A percentile compares a stretch with the other conserved stretches of the same genome.
Evolutionary conservation across 2,797 vertebrate genomes (phyloP).

Genomic region (Helicolenus hilgendorfi): DNA sequence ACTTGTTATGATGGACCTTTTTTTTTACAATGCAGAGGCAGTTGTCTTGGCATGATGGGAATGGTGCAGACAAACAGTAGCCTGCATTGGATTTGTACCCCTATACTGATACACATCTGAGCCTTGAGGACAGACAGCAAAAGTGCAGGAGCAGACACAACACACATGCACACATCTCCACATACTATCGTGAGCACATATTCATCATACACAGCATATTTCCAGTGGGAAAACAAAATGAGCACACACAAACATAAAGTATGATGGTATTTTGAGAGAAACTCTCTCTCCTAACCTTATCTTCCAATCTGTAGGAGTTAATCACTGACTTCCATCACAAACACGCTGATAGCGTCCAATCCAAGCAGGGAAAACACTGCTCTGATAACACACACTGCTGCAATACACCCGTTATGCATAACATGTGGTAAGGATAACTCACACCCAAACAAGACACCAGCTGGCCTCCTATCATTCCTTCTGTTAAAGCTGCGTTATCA

Average conservation of each 20-base stretch:
- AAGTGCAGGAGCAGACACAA: conserved; percentile 75
- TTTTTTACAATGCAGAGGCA: not conserved
- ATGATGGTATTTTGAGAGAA: conserved; percentile 28
- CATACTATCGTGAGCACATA: conserved; percentile 16
- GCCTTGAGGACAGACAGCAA: conserved; percentile 58
- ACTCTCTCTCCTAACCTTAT: conserved; percentile 1
- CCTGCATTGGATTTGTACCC: conserved; percentile 38
- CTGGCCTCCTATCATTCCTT: conserved; percentile 29
- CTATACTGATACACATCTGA: conserved; percentile 75
- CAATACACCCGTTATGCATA: not conserved
- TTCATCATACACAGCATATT: conserved; percentile 27
- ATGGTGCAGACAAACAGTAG: conserved; percentile 12
- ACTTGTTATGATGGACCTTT: conserved; percentile 2
- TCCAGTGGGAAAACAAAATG: conserved; percentile 34
- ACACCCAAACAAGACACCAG: conserved; percentile 48
- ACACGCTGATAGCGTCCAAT: conserved; percentile 44
- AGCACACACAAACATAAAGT: conserved; percentile 21
- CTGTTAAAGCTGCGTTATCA: conserved; percentile 50
- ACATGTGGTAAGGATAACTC: conserved; percentile 33
- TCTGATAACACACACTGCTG: conserved; percentile 34
- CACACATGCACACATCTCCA: conserved; percentile 47
- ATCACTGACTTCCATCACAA: conserved; percentile 59
- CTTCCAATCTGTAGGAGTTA: not conserved
- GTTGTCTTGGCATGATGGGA: conserved; percentile 11
- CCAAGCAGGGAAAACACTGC: conserved; percentile 26